Base-by-base conservation (phyloP, 1,140 invertebrate species). In the Coenobita brevimanus region DNA sequence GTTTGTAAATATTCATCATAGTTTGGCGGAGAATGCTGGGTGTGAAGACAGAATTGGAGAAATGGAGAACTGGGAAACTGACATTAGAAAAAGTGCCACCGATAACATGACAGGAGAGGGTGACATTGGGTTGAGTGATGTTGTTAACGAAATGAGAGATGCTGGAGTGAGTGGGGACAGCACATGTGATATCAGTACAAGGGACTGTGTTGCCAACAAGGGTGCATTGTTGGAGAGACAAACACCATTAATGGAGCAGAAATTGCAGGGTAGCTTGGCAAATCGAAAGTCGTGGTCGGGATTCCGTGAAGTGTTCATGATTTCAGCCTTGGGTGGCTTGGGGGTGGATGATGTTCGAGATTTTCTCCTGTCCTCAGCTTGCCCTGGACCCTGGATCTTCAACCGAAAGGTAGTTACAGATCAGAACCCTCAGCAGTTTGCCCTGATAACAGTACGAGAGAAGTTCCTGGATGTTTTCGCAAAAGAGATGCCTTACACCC, bases 261-360 rank as follows among this genome's bases (percentile, higher is more conserved):
- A 91, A 80, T 69, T 86, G 24, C 21, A 17, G 15, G 64, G 27
- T 75, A 90, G 89, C 33, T 69, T 91, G 10, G 84, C 89, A 64
- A 88, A 92, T 50, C 89, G 93, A 57, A 92, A 92, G 33, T 95
- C 95, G 3, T 97, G 96, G 95, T 94, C 95, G 62, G 91, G 95
- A 89, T 99, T 99, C 91, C 93, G 94, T 15, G 95, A 97, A 91
- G 95, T 99, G 30, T 99, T 99, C 92, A 95, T 98, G 94, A 94
- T 98, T 13, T 98, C 97, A 30, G 96, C 97, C 0, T 92, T 97
- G 46, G 95, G 94, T 75, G 95, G 95, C 64, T 95, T 95, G 93
- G 97, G 97, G 21, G 92, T 97, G 50, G 93, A 94, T 33, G 95
- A 96, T 91, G 92, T 98, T 27, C 95, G 95, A 92, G 96, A 97